These are phyloP conservation scores for Denticeps clupeoides DNA, from an alignment of 2,797 vertebrate genomes.

Conservation along the genomic window DNA sequence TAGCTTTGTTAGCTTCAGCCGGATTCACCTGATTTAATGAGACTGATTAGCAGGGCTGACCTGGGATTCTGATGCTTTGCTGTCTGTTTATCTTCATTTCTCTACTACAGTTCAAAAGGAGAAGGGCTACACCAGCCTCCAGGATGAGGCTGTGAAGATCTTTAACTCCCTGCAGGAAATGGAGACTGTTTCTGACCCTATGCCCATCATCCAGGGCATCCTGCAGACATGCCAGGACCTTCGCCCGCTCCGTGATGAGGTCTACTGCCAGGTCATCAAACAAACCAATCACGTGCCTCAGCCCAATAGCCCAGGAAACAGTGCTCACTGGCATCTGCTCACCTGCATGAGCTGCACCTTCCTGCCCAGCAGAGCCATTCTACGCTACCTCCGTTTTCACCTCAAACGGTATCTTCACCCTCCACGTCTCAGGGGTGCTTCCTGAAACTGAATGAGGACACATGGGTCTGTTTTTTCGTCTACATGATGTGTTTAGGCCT, in stretches of 20 bases:
- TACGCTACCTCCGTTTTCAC: conserved; percentile 87
- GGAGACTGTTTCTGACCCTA: conserved; percentile 78
- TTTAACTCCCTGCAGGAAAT: conserved; percentile 92
- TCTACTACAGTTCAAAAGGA: conserved; percentile 71
- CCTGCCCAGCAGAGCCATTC: conserved; percentile 77
- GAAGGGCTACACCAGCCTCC: conserved; percentile 83
- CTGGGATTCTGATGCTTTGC: too few relatives aligned
- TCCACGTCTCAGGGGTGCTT: neutral
- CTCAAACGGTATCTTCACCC: conserved; percentile 65
- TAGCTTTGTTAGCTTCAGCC: too few relatives aligned
- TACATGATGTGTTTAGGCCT: too few relatives aligned
- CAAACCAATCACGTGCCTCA: conserved; percentile 88
- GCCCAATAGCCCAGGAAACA: conserved; percentile 74
- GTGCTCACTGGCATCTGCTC: conserved; percentile 86
- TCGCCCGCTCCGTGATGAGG: conserved; percentile 80
- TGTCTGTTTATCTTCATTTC: neutral
- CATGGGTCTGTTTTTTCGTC: too few relatives aligned
- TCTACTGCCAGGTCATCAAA: conserved; percentile 90
- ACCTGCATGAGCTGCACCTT: conserved; percentile 90
- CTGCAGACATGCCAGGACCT: conserved; percentile 90
- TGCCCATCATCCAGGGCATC: conserved; percentile 86
- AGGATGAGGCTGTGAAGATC: conserved; percentile 87
- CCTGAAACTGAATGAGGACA: too few relatives aligned
- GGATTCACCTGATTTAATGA: too few relatives aligned
- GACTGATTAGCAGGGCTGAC: too few relatives aligned